These are phyloP conservation scores for Eubasilissa splendida DNA, from an alignment of 2,888 invertebrate species.

Conservation along the genomic window DNA sequence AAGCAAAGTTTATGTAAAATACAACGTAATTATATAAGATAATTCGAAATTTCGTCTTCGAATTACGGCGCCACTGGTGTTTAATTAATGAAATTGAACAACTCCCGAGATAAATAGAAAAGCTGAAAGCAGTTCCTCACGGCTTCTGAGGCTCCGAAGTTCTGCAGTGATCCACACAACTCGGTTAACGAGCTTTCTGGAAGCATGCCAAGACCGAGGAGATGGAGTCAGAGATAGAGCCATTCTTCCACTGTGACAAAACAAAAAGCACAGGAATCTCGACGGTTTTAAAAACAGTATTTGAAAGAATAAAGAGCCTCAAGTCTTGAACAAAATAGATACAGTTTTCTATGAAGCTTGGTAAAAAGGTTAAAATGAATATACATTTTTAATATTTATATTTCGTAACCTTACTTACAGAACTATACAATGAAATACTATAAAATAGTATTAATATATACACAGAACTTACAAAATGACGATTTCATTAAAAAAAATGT, in stretches of 20 bases:
- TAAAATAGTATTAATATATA: too few species aligned
- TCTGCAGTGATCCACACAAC: slow-evolving; percentile 24
- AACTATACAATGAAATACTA: too few species aligned
- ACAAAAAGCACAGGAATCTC: slow-evolving; percentile 19
- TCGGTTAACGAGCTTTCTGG: slow-evolving; percentile 46
- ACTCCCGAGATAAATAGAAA: slow-evolving; percentile 9
- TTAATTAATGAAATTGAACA: slow-evolving; percentile 29
- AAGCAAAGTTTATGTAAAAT: slow-evolving; percentile 35
- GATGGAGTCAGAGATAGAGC: slow-evolving; percentile 47
- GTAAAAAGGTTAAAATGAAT: too few species aligned
- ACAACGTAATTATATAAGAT: slow-evolving; percentile 34
- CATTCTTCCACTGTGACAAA: slow-evolving; percentile 14
- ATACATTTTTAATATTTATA: too few species aligned
- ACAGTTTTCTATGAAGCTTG: too few species aligned
- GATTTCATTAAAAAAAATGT: too few species aligned
- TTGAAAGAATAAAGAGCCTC: background rate
- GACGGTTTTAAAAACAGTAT: slow-evolving; percentile 5
- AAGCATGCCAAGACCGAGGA: slow-evolving; percentile 36
- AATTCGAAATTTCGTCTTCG: slow-evolving; percentile 29
- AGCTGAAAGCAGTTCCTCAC: slow-evolving; percentile 7
- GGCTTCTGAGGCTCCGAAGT: slow-evolving; percentile 25
- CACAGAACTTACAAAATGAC: too few species aligned
- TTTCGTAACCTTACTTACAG: too few species aligned
- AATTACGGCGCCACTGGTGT: slow-evolving; percentile 28
- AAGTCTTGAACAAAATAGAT: background rate